These are phyloP conservation scores for Saguinus imperator DNA, from an alignment of 2,113 vertebrate species.

Conservation along the genomic window DNA sequence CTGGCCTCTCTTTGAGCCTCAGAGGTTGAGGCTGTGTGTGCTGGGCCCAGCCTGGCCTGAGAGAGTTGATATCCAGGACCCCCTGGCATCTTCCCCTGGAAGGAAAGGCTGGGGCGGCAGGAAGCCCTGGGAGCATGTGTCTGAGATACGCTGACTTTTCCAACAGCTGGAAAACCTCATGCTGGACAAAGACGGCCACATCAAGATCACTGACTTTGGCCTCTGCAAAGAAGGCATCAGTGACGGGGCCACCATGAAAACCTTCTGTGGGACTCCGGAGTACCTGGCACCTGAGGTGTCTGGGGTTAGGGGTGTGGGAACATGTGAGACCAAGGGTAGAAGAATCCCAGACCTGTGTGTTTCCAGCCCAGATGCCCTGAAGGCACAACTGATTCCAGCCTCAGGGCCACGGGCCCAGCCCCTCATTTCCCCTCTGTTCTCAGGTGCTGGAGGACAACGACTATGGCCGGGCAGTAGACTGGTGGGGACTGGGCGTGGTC, in stretches of 20 bases:
- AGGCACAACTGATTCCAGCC: neutral
- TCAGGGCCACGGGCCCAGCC: neutral
- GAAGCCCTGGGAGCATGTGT: rapidly evolving
- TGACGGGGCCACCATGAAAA: slow-evolving; percentile 96
- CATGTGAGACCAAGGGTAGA: neutral
- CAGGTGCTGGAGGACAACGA: slow-evolving; percentile 97
- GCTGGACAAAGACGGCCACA: slow-evolving; percentile 97
- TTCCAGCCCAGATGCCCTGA: neutral
- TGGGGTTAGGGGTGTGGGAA: neutral
- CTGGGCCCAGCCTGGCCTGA: neutral
- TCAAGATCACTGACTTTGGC: slow-evolving; percentile 97
- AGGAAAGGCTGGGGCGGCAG: neutral
- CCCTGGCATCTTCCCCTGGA: neutral
- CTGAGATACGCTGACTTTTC: neutral
- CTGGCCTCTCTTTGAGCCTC: neutral
- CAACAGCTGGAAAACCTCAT: slow-evolving; percentile 95
- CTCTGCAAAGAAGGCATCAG: slow-evolving; percentile 96
- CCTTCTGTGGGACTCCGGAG: slow-evolving; percentile 96
- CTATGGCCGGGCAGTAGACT: slow-evolving; percentile 94
- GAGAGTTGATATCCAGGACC: neutral
- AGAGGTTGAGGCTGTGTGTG: neutral
- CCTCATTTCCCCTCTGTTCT: neutral
- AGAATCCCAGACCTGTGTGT: neutral
- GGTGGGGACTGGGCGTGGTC: slow-evolving; percentile 96
- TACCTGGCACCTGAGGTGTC: slow-evolving; percentile 95